These are phyloP conservation scores for Tenthredo livida DNA, from an alignment of 2,888 invertebrate genomes.

Conservation along the genomic window DNA sequence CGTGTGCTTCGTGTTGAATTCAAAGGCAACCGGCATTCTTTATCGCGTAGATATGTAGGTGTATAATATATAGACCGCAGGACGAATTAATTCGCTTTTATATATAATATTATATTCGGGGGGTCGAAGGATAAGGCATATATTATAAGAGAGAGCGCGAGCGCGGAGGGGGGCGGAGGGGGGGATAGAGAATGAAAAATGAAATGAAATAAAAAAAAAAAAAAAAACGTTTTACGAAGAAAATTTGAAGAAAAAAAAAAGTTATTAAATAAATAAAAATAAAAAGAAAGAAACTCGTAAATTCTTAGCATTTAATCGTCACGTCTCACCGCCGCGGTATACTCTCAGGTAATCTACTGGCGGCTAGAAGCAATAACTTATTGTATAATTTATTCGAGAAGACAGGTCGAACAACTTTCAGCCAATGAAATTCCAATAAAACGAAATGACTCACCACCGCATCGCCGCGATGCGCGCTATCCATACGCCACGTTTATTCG, in stretches of 20 bases:
- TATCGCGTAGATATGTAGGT: neutral
- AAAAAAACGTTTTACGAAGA: neutral
- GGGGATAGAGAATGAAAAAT: neutral
- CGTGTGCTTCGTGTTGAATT: conserved; percentile 34
- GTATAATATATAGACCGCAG: neutral
- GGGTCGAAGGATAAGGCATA: neutral
- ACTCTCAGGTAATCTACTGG: conserved; percentile 35
- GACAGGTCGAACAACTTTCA: conserved; percentile 53
- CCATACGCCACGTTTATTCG: conserved; percentile 25
- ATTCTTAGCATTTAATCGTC: conserved; percentile 43
- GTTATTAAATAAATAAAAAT: neutral
- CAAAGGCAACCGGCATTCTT: conserved; percentile 33
- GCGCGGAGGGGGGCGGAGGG: neutral
- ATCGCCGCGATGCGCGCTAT: conserved; percentile 1
- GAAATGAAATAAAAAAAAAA: neutral
- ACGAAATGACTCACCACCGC: conserved; percentile 42
- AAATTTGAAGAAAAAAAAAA: neutral
- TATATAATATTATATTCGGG: neutral
- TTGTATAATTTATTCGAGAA: conserved; percentile 53
- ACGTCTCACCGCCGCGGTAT: neutral
- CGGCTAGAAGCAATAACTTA: conserved; percentile 48
- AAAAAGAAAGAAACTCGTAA: conserved; percentile 25
- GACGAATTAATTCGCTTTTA: conserved; percentile 15
- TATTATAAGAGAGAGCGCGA: neutral
- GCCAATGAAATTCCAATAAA: conserved; percentile 52